Evolutionary conservation across 2,113 vertebrate species (phyloP), one percentile per base, ranked within the genome.

Genomic region (Bubalus kerabau): DNA sequence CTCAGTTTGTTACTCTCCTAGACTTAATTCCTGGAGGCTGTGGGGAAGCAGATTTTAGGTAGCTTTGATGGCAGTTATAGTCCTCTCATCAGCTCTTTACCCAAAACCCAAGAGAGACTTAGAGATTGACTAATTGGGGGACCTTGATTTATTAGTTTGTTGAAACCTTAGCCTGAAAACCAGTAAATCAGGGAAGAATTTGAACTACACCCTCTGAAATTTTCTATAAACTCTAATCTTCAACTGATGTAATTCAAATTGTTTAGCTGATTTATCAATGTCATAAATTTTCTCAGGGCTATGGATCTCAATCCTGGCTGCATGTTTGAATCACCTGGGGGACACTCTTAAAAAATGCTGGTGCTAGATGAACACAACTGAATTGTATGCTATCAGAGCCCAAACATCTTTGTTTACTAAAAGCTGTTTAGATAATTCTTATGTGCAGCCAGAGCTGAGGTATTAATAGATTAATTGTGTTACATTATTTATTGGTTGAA

Each of bases 231-330:
- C 52, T 90, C 78, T 86, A 36, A 91, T 59, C 62, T 95, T n/a
- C 46, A 89, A 76, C 12, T 43, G 80, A 89, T 90, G n/a, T 52
- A 59, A 89, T 89, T 97, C 74, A 81, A 91, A n/a, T 96, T 71
- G 19, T 95, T 95, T 78, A 83, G 30, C 64, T 95, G 80, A 93
- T 91, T 95, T 92, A 84, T 90, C 71, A 87, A 84, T 80, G 64
- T 30, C 48, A 87, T 87, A 95, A 43, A 85, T 95, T 97, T 94
- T 96, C 40, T 71, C 40, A 40, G 32, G 28, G 32, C 23, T 92
- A 5, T 92, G 17, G 24, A 80, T 97, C 74, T 94, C 62, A 90
- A 26, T 96, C 32, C 10, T 87, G 36, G 54, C n/a, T 88, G 30
- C 48, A 60, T 9, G 43, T 85, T 93, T 92, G 52, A 95, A 62